phyloP scores from a whole-genome alignment of 2,888 invertebrate genomes.

The Fragum fragum region DNA sequence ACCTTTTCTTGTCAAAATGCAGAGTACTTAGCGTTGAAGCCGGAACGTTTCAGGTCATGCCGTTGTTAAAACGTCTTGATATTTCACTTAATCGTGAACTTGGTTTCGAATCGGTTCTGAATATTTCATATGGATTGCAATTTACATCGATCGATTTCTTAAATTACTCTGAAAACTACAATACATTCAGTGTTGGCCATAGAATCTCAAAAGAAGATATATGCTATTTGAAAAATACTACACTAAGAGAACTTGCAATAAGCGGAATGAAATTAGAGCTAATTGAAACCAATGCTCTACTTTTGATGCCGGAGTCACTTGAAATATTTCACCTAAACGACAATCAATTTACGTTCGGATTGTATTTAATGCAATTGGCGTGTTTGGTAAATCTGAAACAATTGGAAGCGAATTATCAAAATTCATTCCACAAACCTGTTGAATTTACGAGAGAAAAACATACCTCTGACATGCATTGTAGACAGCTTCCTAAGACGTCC shows the following conservation, averaged over 20 bases:
- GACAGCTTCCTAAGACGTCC: background rate
- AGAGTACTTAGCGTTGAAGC: slow-evolving; percentile 22
- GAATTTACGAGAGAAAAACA: background rate
- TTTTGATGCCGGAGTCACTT: slow-evolving; percentile 27
- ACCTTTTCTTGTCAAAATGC: slow-evolving; percentile 32
- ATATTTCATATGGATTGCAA: slow-evolving; percentile 48
- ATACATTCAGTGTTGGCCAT: slow-evolving; percentile 38
- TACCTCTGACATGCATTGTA: background rate
- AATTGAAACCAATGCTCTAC: slow-evolving; percentile 32
- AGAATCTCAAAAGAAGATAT: slow-evolving; percentile 33
- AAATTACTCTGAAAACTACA: slow-evolving; percentile 36
- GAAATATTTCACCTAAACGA: slow-evolving; percentile 27
- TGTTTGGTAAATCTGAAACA: slow-evolving; percentile 19
- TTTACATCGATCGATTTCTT: slow-evolving; percentile 38
- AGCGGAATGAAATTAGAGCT: slow-evolving; percentile 26
- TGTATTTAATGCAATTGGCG: slow-evolving; percentile 39
- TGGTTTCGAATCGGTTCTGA: slow-evolving; percentile 31
- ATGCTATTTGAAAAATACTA: slow-evolving; percentile 49
- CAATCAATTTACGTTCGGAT: slow-evolving; percentile 46
- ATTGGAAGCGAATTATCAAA: slow-evolving; percentile 15
- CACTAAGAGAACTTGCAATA: slow-evolving; percentile 33
- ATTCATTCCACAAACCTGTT: slow-evolving; percentile 10
- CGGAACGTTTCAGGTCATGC: slow-evolving; percentile 26
- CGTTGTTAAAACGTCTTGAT: slow-evolving; percentile 28
- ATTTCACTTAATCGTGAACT: slow-evolving; percentile 45